Conservation (phyloP, 2,797 vertebrate species). For the Clarias fuscus region DNA sequence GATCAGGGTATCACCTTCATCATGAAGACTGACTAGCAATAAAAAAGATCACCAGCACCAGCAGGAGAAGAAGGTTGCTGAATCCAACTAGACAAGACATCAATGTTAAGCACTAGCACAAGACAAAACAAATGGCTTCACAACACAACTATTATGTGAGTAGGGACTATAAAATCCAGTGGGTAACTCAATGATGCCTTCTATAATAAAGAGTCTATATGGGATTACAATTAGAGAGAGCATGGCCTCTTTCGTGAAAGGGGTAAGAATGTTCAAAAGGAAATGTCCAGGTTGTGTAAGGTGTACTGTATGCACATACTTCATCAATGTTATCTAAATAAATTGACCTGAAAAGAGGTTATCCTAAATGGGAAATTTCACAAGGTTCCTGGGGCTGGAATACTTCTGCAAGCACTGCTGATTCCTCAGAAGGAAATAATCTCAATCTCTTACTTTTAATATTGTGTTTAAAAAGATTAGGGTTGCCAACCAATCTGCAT, state of each 20-base stretch:
- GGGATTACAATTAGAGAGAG: background rate
- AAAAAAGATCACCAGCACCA: background rate
- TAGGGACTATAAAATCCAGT: background rate
- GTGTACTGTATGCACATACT: background rate
- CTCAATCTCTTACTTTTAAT: background rate
- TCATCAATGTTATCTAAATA: background rate
- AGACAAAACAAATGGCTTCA: background rate
- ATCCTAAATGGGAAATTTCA: background rate
- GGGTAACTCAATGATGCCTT: background rate
- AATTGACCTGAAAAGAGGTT: background rate
- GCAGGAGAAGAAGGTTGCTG: too few relatives aligned
- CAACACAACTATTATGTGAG: background rate
- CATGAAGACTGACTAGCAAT: background rate
- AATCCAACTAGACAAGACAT: background rate
- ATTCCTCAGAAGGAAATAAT: background rate
- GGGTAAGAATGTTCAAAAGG: background rate
- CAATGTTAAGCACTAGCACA: background rate
- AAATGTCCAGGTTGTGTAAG: background rate
- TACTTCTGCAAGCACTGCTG: background rate
- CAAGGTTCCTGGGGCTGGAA: background rate
- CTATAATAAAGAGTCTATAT: too few relatives aligned
- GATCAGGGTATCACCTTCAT: background rate
- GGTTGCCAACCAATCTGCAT: constrained; percentile 2
- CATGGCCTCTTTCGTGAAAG: background rate
- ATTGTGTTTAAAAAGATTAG: background rate